Evolutionary conservation across 2,113 vertebrate genomes (phyloP).

Genomic region (Macaca nemestrina): DNA sequence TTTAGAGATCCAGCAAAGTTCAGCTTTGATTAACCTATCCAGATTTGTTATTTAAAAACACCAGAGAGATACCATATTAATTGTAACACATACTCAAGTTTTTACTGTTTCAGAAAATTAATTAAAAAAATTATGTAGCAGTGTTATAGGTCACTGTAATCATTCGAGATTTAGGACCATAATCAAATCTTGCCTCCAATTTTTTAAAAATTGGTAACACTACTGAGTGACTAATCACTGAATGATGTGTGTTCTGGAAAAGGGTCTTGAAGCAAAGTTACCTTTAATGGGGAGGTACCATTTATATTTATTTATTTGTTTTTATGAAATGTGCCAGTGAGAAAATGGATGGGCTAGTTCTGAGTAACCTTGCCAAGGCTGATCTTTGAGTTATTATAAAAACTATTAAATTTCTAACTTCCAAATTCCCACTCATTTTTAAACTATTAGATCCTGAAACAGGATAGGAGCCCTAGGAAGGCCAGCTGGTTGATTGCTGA

Average conservation of each 20-base stretch:
- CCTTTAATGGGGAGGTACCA: neutral
- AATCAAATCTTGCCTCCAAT: neutral
- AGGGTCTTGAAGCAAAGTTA: neutral
- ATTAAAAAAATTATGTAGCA: neutral
- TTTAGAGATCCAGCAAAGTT: neutral
- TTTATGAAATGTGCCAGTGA: neutral
- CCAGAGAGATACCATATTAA: neutral
- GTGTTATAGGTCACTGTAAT: neutral
- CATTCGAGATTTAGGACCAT: neutral
- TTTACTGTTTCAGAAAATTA: neutral
- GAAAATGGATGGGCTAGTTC: neutral
- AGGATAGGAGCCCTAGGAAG: neutral
- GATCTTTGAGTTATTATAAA: constrained; percentile 20
- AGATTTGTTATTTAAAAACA: neutral
- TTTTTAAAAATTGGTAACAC: neutral
- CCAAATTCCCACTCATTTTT: neutral
- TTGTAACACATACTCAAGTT: neutral
- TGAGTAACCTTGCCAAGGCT: neutral
- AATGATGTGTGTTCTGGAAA: neutral
- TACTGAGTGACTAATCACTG: neutral
- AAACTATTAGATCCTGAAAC: neutral
- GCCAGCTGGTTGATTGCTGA: neutral
- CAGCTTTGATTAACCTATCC: neutral
- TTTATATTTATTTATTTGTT: neutral
- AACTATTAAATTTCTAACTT: constrained; percentile 7